Conservation (phyloP, 2,113 vertebrate genomes). For the Melospiza georgiana region DNA sequence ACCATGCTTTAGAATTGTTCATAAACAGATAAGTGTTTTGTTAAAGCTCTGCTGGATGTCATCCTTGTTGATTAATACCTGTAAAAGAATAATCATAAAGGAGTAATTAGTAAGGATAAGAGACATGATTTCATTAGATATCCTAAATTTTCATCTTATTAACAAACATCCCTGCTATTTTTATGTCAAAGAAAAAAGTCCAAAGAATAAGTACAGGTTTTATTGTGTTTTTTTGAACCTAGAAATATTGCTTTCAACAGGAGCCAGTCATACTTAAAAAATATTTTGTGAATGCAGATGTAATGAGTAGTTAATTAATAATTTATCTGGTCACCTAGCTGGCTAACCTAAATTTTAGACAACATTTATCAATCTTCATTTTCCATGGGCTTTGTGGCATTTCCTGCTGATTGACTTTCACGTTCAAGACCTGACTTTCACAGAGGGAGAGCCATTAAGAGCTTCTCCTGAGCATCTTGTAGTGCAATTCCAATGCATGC, state of each 20-base stretch:
- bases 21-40: background rate
- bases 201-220: background rate
- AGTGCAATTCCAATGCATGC: background rate
- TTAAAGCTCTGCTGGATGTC: background rate
- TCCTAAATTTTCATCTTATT: background rate
- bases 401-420: background rate
- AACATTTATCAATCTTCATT: background rate
- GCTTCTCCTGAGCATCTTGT: background rate
- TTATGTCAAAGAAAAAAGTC: background rate
- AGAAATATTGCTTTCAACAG: background rate
- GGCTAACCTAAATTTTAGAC: background rate
- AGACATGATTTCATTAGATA: background rate
- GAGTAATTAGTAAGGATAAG: background rate
- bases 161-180: accelerated
- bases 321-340: background rate
- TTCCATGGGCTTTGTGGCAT: background rate
- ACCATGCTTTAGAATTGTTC: background rate
- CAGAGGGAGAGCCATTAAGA: background rate
- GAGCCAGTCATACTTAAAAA: background rate
- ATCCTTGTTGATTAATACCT: background rate
- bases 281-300: background rate
- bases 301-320: background rate
- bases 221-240: background rate
- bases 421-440: background rate
- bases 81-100: background rate